Conservation (phyloP, 2,113 vertebrate species). For the Cepphus grylle region DNA sequence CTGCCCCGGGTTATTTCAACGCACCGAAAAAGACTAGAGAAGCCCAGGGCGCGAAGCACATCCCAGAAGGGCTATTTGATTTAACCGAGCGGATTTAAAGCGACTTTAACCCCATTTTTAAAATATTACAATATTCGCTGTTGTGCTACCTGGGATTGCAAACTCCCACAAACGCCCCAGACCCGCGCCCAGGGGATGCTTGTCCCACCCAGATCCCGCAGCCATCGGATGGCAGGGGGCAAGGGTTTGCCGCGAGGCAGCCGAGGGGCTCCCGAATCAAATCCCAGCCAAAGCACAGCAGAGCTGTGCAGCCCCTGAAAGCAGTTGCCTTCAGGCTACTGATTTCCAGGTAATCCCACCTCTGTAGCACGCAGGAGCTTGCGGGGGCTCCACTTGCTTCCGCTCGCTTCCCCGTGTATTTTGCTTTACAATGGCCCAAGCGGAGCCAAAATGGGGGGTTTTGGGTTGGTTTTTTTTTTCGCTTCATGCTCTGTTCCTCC, state of each 20-base stretch:
- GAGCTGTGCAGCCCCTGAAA: neutral
- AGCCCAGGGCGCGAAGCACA: neutral
- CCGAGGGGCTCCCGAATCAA: accelerated
- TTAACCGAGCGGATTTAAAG: neutral
- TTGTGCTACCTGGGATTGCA: neutral
- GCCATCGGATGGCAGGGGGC: accelerated
- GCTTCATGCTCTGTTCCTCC: neutral
- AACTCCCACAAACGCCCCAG: accelerated
- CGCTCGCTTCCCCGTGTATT: neutral
- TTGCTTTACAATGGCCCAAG: neutral
- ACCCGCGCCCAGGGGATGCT: neutral
- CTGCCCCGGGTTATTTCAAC: neutral
- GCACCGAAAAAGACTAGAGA: neutral
- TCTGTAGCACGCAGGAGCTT: neutral
- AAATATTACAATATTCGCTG: neutral
- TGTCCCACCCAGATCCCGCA: neutral
- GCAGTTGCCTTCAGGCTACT: neutral
- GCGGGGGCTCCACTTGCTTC: neutral
- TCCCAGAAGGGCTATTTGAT: neutral
- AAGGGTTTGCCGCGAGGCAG: neutral
- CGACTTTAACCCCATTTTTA: neutral
- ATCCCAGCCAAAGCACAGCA: neutral
- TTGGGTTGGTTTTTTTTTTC: neutral
- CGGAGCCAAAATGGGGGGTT: neutral
- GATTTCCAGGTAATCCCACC: neutral